Conservation (phyloP, 2,888 invertebrate genomes). For the Epinotia brunnichana region DNA sequence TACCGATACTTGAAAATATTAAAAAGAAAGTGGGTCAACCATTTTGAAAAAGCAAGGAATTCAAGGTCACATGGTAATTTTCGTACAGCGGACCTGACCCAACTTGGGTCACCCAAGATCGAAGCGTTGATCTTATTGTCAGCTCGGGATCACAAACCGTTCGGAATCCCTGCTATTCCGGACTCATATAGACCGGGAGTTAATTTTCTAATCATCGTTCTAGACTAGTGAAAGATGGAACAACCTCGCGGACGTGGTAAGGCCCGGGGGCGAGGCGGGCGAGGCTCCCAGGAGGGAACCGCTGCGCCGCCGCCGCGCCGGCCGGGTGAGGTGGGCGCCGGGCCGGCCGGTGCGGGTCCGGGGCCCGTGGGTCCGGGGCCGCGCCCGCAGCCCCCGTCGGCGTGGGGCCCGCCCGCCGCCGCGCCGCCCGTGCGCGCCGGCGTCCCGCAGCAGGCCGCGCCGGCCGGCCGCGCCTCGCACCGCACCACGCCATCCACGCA, state of each 20-base stretch:
- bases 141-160: no score
- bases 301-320: slow-evolving; percentile 59
- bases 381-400: slow-evolving; percentile 70
- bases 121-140: neutral
- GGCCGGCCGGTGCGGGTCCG: slow-evolving; percentile 54
- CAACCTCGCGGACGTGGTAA: slow-evolving; percentile 65
- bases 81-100: no score
- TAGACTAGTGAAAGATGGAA: slow-evolving; percentile 55
- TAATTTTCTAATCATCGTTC: no score
- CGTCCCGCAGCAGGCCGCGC: slow-evolving; percentile 60
- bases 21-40: neutral
- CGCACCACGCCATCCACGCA: slow-evolving; percentile 64
- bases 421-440: slow-evolving; percentile 69
- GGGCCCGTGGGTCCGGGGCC: slow-evolving; percentile 54
- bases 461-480: slow-evolving; percentile 69
- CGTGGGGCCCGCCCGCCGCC: slow-evolving; percentile 71
- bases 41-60: neutral
- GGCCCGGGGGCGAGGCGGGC: slow-evolving; percentile 60
- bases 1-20: no score
- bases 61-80: slow-evolving; percentile 6
- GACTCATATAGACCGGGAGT: no score
- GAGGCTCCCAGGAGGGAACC: slow-evolving; percentile 59
- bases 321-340: slow-evolving; percentile 59
- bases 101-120: no score
- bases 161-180: no score